Evolutionary conservation across 2,888 invertebrate genomes (phyloP).

Genomic region (Amphipoea oculea): DNA sequence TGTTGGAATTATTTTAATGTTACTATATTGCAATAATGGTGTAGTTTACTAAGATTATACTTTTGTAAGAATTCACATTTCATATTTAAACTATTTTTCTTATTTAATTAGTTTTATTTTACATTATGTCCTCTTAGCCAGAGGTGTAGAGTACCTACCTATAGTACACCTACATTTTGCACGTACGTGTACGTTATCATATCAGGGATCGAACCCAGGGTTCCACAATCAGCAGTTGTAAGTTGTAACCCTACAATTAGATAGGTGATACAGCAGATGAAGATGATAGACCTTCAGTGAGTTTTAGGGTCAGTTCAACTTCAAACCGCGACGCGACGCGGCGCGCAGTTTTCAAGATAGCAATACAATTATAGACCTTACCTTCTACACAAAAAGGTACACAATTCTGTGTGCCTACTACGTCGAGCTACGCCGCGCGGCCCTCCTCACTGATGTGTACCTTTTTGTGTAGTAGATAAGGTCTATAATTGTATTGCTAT

Average conservation of each 20-base stretch:
- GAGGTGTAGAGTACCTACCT: not conserved
- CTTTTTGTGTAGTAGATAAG: too few relatives aligned
- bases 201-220: not conserved
- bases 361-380: too few relatives aligned
- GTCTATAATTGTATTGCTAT: too few relatives aligned
- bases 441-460: too few relatives aligned
- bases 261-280: not conserved
- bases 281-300: not conserved
- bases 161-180: not conserved
- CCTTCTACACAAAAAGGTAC: too few relatives aligned
- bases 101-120: conserved; percentile 45
- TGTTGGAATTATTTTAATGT: conserved; percentile 46
- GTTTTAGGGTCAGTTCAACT: too few relatives aligned
- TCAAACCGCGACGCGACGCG: too few relatives aligned
- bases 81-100: conserved; percentile 66
- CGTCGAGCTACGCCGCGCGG: too few relatives aligned
- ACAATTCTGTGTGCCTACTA: too few relatives aligned
- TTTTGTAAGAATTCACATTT: conserved; percentile 67
- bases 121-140: not conserved
- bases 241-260: not conserved
- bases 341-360: too few relatives aligned
- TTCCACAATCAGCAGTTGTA: not conserved
- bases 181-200: too few relatives aligned
- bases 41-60: conserved; percentile 62
- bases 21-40: conserved; percentile 62